Conservation (phyloP, 2,797 vertebrate species). For the Sphenodon punctatus region DNA sequence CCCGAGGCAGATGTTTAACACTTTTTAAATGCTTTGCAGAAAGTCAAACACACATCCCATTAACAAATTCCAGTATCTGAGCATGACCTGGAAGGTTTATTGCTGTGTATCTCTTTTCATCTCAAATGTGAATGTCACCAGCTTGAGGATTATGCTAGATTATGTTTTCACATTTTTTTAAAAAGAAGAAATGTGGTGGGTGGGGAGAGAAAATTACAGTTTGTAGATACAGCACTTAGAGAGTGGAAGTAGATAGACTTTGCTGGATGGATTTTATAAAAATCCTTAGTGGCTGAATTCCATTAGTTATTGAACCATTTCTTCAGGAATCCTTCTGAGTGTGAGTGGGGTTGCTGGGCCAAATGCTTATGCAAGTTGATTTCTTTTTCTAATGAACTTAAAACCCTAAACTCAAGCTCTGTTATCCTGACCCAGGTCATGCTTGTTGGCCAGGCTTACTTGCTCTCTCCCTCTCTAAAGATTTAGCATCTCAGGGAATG, state of each 20-base stretch:
- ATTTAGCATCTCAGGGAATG: no score
- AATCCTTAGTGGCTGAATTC: not conserved
- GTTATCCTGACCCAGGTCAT: no score
- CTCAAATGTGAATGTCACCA: constrained; percentile 12
- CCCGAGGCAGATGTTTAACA: not conserved
- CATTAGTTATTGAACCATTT: not conserved
- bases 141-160: constrained; percentile 6
- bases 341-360: not conserved
- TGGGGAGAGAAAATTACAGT: not conserved
- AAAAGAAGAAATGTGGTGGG: not conserved
- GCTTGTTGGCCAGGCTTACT: no score
- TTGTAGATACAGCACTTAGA: not conserved
- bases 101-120: not conserved
- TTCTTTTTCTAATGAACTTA: no score
- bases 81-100: constrained; percentile 4
- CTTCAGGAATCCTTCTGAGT: not conserved
- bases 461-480: no score
- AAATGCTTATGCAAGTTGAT: not conserved
- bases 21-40: not conserved
- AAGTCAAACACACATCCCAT: not conserved
- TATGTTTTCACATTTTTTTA: not conserved
- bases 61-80: constrained; percentile 6
- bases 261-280: not conserved
- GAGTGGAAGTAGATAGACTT: not conserved
- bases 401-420: no score